Evolutionary conservation across 2,797 vertebrate species (phyloP), one percentile per base, ranked within the genome.

Genomic region (Cynopterus sphinx): DNA sequence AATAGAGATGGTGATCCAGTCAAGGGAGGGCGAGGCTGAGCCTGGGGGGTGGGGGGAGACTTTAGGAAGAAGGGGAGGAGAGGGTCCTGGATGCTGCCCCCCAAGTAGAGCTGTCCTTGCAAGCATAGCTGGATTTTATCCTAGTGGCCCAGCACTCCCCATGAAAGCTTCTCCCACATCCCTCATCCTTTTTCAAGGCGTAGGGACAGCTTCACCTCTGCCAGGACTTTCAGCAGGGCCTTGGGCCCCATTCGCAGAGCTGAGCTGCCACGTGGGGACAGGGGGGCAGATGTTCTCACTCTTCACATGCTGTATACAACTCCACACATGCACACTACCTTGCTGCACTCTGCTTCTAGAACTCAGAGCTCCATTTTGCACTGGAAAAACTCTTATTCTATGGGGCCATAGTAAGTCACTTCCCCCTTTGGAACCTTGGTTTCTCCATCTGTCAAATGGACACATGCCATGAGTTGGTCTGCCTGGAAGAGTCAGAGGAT

Each of bases 221-320:
- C 10, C 4, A 28, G 71, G n/a, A 33, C 39, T 57, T 24, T 33
- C 26, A 33, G 49, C n/a, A 41, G 63, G 63, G 6, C 6, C 63
- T 9, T 28, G 26, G 6, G 43, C 63, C 2, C 6, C 0, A 0
- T 13, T 59, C 31, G 16, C 17, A 55, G 5, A 31, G 36, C 46
- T 21, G 67, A 88, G 82, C 22, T 59, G 19, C 19, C 36, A 5
- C 2, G 1, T 16, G 59, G 22, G 49, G 17, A 28, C 9, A 31
- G 51, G 17, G n/a, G 46, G n/a, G 13, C 4, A 9, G 9, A 49
- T 5, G 4, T 9, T 39, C 33, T 13, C 16, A 55, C 41, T 79
- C 2, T 31, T 31, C 10, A 24, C 53, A 73, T 10, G 5, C 19
- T 24, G 22, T 10, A 3, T 33, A 59, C 31, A 31, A 49, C 5